phyloP scores from a whole-genome alignment of 1,140 invertebrate genomes.

The Heterodera schachtii region DNA sequence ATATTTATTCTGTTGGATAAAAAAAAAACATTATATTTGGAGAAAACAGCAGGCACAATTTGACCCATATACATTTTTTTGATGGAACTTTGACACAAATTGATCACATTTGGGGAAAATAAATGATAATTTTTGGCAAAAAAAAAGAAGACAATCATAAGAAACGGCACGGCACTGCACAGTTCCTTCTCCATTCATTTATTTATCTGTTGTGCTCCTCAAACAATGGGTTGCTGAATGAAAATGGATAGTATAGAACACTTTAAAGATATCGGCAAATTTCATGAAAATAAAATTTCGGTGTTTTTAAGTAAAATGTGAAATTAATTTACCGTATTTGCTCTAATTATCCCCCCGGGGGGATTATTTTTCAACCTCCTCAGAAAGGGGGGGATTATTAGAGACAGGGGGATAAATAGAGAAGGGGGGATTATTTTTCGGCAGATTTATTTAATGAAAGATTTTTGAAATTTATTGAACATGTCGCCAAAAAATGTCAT shows the following conservation, averaged over 20 bases:
- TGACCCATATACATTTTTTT: neutral
- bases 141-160: neutral
- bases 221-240: constrained; percentile 25
- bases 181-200: no score
- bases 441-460: no score
- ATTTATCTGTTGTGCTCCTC: constrained; percentile 3
- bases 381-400: no score
- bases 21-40: neutral
- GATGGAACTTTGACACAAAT: neutral
- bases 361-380: no score
- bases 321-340: no score
- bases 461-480: no score
- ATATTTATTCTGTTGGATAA: neutral
- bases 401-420: no score
- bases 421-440: no score
- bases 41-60: neutral
- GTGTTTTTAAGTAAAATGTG: no score
- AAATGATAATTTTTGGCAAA: neutral
- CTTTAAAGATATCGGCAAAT: neutral
- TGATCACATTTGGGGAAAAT: no score
- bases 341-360: no score
- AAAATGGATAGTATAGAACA: neutral
- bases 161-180: neutral
- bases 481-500: no score
- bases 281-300: neutral